These are phyloP conservation scores for Tenthredo mesomela DNA, from an alignment of 2,888 invertebrate genomes.

Conservation along the genomic window DNA sequence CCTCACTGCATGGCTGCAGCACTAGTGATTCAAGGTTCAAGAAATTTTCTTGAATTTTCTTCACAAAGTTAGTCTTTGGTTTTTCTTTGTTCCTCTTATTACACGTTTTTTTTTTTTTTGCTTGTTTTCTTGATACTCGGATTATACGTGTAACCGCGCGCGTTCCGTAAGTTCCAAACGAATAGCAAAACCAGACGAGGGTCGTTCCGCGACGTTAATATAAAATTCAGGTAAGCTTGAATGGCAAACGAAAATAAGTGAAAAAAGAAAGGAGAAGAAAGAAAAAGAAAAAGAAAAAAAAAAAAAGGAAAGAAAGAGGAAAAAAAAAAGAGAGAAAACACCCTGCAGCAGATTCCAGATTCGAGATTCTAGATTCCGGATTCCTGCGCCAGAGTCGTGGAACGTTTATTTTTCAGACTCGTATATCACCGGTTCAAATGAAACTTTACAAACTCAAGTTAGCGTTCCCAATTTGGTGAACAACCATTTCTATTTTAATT, in stretches of 20 bases:
- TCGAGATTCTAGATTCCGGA: slow-evolving; percentile 55
- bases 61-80: background rate
- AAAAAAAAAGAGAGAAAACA: background rate
- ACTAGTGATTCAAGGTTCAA: background rate
- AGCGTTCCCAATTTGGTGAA: slow-evolving; percentile 70
- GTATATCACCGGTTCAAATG: slow-evolving; percentile 45
- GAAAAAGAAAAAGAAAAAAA: background rate
- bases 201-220: slow-evolving; percentile 36
- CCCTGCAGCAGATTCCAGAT: slow-evolving; percentile 15
- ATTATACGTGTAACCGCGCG: background rate
- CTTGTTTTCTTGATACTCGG: background rate
- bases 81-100: background rate
- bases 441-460: slow-evolving; percentile 73
- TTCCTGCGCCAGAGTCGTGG: slow-evolving; percentile 58
- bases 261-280: background rate
- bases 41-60: background rate
- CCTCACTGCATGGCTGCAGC: background rate
- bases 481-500: slow-evolving; percentile 45
- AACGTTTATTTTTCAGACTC: slow-evolving; percentile 66
- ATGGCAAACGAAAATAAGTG: background rate
- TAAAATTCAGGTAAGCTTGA: slow-evolving; percentile 4
- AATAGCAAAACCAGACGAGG: slow-evolving; percentile 7
- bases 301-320: background rate
- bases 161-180: background rate
- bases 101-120: background rate